Conservation (phyloP, 2,113 vertebrate species). For the Pygoscelis antarcticus region DNA sequence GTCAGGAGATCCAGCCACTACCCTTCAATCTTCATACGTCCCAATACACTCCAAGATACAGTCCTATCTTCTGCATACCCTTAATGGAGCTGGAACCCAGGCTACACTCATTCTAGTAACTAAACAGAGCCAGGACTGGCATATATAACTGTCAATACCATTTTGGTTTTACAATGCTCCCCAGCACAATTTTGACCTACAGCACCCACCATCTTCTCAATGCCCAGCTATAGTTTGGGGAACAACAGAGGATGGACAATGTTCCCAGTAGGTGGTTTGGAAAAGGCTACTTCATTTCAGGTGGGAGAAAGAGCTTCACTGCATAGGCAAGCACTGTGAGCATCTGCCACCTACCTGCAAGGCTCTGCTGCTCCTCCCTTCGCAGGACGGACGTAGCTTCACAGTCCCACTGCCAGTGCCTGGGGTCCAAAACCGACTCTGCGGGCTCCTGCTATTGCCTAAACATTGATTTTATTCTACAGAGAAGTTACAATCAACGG, state of each 20-base stretch:
- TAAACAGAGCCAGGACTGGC: background rate
- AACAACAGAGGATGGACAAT: background rate
- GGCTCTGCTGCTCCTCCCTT: background rate
- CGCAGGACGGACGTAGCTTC: background rate
- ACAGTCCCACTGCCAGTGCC: background rate
- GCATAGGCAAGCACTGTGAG: background rate
- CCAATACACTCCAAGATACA: background rate
- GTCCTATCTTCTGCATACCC: background rate
- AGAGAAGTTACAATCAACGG: background rate
- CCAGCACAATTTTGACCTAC: background rate
- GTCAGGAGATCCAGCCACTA: background rate
- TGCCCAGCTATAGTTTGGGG: background rate
- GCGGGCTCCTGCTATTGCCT: background rate
- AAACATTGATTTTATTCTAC: background rate
- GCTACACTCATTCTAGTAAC: background rate
- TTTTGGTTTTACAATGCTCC: background rate
- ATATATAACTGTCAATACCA: background rate
- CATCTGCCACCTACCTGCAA: background rate
- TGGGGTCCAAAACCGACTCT: background rate
- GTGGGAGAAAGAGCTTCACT: background rate
- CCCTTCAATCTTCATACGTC: background rate
- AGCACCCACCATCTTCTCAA: background rate
- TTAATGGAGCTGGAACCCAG: background rate
- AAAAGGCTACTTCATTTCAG: background rate
- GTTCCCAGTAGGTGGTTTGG: background rate